Evolutionary conservation across 2,113 vertebrate species (phyloP).

Genomic region (Lepus timidus): DNA sequence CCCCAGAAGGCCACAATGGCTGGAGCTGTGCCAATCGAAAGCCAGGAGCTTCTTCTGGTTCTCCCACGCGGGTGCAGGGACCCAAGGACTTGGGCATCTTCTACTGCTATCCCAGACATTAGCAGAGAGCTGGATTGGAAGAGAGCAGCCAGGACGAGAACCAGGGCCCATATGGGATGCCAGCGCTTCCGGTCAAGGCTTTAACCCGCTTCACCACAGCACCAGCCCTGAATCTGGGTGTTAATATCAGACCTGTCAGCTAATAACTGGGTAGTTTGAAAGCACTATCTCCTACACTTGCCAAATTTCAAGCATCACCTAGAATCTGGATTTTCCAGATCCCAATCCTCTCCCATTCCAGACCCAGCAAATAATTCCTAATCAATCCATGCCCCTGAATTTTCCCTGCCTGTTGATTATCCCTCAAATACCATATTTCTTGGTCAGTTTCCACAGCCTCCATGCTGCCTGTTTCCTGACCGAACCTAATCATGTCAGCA

Average conservation of each 20-base stretch:
- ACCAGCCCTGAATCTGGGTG: neutral
- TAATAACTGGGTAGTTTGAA: neutral
- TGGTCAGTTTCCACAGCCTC: neutral
- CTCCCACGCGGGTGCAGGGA: too few species aligned
- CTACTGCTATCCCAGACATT: too few species aligned
- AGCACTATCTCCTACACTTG: neutral
- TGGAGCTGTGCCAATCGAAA: too few species aligned
- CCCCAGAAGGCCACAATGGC: too few species aligned
- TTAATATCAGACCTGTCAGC: neutral
- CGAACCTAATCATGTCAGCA: neutral
- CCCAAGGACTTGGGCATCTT: too few species aligned
- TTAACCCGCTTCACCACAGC: too few species aligned
- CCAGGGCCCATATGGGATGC: too few species aligned
- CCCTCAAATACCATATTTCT: neutral
- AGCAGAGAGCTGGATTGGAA: too few species aligned
- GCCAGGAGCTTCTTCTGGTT: too few species aligned
- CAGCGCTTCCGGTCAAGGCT: too few species aligned
- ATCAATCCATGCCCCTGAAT: neutral
- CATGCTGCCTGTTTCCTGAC: neutral
- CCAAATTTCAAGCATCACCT: conserved; percentile 2
- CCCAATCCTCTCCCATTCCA: neutral
- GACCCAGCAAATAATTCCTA: neutral
- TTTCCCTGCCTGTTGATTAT: neutral
- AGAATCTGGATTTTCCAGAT: neutral
- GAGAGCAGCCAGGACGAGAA: too few species aligned